A percentile compares a stretch with the other conserved stretches of the same genome.
Evolutionary conservation across 2,797 vertebrate species (phyloP).

Genomic region (Malacoraja senta): DNA sequence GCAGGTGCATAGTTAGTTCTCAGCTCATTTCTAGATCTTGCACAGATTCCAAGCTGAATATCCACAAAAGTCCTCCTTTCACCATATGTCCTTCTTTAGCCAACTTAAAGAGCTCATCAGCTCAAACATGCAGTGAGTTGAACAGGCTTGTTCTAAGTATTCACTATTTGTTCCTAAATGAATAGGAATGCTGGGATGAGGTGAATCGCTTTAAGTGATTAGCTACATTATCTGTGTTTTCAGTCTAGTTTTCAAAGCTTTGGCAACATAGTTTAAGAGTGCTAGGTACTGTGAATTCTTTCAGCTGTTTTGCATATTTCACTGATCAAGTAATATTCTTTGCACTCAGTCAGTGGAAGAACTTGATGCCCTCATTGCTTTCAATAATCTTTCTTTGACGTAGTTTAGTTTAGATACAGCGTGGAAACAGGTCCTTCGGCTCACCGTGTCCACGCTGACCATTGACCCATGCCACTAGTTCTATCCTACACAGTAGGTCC

Average conservation of each 20-base stretch:
- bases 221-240: background rate
- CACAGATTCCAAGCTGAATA: background rate
- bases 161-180: background rate
- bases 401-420: too few relatives aligned
- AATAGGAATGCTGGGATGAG: background rate
- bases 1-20: too few relatives aligned
- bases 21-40: background rate
- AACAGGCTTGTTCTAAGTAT: too few relatives aligned
- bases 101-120: background rate
- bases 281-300: background rate
- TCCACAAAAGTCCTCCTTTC: background rate
- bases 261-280: background rate
- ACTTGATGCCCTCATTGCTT: conserved; percentile 5
- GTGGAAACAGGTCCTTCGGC: too few relatives aligned
- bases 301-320: background rate
- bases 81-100: background rate
- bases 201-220: background rate
- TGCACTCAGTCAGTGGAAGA: background rate
- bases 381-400: conserved; percentile 13
- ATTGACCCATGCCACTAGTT: too few relatives aligned
- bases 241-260: background rate
- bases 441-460: too few relatives aligned
- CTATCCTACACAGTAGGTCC: too few relatives aligned
- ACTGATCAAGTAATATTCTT: too few relatives aligned
- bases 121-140: background rate